A percentile compares a stretch with the other conserved stretches of the same genome.
Conservation (phyloP, 2,113 vertebrate species). For the Pheucticus melanocephalus region DNA sequence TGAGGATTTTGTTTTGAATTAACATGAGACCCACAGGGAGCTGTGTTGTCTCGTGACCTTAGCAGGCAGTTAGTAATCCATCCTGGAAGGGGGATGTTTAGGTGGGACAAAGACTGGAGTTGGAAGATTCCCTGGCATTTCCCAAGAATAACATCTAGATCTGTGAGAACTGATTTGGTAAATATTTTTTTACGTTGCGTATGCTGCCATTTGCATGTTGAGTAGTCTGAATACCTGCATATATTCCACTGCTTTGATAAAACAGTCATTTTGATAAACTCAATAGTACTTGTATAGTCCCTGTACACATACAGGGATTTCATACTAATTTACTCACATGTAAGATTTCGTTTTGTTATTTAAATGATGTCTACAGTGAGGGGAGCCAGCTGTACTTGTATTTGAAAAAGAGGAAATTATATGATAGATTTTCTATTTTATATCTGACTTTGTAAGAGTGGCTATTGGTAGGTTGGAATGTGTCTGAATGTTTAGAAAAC, state of each 20-base stretch:
- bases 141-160: conserved; percentile 21
- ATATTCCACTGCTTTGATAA: neutral
- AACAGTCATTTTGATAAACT: neutral
- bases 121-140: conserved; percentile 27
- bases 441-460: neutral
- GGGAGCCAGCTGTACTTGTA: neutral
- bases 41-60: neutral
- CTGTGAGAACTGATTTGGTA: conserved; percentile 14
- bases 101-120: neutral
- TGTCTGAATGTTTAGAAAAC: neutral
- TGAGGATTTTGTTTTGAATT: neutral
- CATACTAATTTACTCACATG: neutral
- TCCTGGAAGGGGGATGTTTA: neutral
- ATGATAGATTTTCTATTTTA: neutral
- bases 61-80: neutral
- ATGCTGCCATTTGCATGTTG: neutral
- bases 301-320: neutral
- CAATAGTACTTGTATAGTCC: neutral
- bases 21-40: neutral
- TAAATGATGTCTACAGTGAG: neutral
- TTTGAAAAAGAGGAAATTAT: neutral
- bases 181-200: conserved; percentile 19
- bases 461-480: neutral
- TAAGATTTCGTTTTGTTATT: neutral
- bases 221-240: neutral